These are phyloP conservation scores for Saxicola maurus DNA, from an alignment of 2,797 vertebrate genomes.

Conservation along the genomic window DNA sequence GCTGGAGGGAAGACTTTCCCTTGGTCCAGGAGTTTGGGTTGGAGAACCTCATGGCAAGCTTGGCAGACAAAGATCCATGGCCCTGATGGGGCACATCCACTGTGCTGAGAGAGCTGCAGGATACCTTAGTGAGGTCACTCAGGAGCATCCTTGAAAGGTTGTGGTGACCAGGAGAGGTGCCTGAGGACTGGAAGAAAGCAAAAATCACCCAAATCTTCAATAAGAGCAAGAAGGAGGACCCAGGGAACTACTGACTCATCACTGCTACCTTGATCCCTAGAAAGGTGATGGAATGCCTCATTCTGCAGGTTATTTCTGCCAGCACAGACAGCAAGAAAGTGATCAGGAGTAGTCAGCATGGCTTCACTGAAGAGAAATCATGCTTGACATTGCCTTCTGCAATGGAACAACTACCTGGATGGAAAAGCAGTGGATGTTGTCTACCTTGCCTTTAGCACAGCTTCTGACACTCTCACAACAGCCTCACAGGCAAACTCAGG, in stretches of 20 bases:
- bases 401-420: not conserved
- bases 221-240: not conserved
- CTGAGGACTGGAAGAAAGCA: not conserved
- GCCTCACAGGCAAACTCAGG: not conserved
- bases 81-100: accelerated
- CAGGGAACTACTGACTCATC: not conserved
- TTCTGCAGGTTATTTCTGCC: not conserved
- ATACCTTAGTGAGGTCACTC: accelerated
- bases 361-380: not conserved
- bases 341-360: not conserved
- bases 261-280: not conserved
- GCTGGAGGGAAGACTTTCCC: not conserved
- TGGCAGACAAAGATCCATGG: not conserved
- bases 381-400: not conserved
- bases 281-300: not conserved
- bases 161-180: not conserved
- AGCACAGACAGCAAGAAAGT: not conserved
- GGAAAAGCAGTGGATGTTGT: not conserved
- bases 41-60: not conserved
- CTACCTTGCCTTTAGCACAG: not conserved
- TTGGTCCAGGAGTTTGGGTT: not conserved
- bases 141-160: not conserved
- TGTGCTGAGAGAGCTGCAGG: not conserved
- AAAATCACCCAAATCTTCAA: not conserved
- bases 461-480: not conserved